phyloP scores from a whole-genome alignment of 2,113 vertebrate species.

The Brachyhypopomus gauderio region DNA sequence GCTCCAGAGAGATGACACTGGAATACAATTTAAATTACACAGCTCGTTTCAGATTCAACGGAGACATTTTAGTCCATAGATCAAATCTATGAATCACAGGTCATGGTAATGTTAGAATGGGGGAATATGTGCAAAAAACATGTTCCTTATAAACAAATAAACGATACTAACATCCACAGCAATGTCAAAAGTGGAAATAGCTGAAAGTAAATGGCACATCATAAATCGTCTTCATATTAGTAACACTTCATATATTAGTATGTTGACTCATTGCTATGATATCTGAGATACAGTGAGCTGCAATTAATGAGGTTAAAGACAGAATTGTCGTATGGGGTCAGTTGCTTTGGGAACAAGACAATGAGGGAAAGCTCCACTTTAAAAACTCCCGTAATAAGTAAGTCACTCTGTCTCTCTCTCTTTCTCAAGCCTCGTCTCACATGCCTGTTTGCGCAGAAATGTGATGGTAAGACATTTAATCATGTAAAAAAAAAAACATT shows the following conservation, averaged over 20 bases:
- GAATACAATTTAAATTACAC: neutral
- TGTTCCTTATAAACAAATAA: slow-evolving; percentile 12
- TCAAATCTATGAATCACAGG: slow-evolving; percentile 7
- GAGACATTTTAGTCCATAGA: neutral
- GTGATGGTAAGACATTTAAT: slow-evolving; percentile 13
- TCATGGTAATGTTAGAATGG: slow-evolving; percentile 3
- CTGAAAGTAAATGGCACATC: slow-evolving; percentile 20
- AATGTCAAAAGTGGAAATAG: slow-evolving; percentile 4
- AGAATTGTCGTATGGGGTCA: slow-evolving; percentile 42
- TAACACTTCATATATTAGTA: slow-evolving; percentile 33
- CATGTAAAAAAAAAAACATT: neutral
- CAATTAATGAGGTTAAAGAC: slow-evolving; percentile 39
- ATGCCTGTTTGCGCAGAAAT: slow-evolving; percentile 19
- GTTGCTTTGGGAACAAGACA: slow-evolving; percentile 32
- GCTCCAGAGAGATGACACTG: neutral
- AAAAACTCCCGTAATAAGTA: slow-evolving; percentile 4
- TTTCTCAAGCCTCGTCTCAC: neutral
- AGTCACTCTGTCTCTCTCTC: neutral
- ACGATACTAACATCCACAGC: slow-evolving; percentile 17
- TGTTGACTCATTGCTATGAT: slow-evolving; percentile 1
- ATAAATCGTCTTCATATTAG: slow-evolving; percentile 29
- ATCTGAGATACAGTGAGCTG: slow-evolving; percentile 12
- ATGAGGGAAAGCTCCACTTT: slow-evolving; percentile 33
- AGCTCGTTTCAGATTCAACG: neutral
- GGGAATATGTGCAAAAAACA: slow-evolving; percentile 3